These are phyloP conservation scores for Ennomos erosarius DNA, from an alignment of 2,888 invertebrate genomes.

Conservation along the genomic window DNA sequence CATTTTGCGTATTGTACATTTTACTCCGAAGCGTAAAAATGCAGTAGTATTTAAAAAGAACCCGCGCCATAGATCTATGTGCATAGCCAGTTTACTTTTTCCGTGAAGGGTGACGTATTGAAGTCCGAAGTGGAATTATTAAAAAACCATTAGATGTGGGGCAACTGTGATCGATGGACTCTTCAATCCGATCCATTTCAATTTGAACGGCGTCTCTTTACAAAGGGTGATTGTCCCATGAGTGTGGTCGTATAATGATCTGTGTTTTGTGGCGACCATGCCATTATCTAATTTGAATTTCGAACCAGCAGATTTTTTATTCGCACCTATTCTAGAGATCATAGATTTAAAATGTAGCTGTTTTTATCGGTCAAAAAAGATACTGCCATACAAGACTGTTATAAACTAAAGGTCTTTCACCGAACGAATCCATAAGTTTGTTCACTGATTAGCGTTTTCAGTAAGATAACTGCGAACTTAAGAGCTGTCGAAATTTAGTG, in stretches of 20 bases:
- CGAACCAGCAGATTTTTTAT: not conserved
- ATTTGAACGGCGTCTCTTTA: constrained; percentile 70
- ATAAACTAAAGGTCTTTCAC: no score
- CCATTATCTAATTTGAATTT: constrained; percentile 15
- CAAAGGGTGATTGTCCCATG: constrained; percentile 76
- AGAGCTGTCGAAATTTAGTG: no score
- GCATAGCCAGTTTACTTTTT: constrained; percentile 48
- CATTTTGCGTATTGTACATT: no score
- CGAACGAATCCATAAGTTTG: no score
- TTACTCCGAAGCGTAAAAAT: no score
- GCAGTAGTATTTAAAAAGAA: constrained; percentile 4
- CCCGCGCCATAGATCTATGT: not conserved
- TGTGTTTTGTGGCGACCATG: constrained; percentile 44
- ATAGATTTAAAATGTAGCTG: no score
- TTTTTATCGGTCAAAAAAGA: no score
- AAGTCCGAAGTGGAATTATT: constrained; percentile 75
- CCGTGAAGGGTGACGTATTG: constrained; percentile 67
- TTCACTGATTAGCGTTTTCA: no score
- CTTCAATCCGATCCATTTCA: constrained; percentile 83
- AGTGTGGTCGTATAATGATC: constrained; percentile 68
- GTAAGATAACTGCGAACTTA: no score
- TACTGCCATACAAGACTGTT: no score
- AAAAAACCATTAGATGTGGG: constrained; percentile 82
- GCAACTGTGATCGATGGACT: constrained; percentile 81
- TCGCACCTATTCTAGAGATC: no score